Evolutionary conservation across 1,140 invertebrate species (phyloP).

Genomic region (Asobara japonica): DNA sequence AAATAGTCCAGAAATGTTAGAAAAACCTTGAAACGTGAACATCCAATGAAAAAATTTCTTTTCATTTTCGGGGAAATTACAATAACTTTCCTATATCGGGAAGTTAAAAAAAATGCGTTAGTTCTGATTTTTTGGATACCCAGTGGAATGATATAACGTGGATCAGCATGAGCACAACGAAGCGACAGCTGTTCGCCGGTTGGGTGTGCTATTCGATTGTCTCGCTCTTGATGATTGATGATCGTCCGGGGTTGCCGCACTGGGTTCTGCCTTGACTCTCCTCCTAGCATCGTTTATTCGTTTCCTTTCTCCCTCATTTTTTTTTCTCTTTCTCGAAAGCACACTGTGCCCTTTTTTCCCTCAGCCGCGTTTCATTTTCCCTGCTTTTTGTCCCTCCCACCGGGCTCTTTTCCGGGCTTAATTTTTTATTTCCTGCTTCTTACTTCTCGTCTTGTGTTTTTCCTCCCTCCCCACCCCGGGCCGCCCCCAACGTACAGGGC

Average conservation of each 20-base stretch:
- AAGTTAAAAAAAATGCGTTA: constrained; percentile 33
- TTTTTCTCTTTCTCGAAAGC: constrained; percentile 36
- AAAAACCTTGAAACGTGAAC: no score
- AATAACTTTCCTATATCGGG: no score
- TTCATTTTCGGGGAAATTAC: no score
- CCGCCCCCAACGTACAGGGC: no score
- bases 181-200: constrained; percentile 66
- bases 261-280: constrained; percentile 45
- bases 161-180: constrained; percentile 56
- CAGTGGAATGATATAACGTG: constrained; percentile 51
- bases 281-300: constrained; percentile 46
- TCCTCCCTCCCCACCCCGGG: no score
- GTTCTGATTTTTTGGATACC: constrained; percentile 34
- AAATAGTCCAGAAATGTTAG: no score
- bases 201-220: constrained; percentile 64
- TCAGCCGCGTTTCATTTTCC: background rate
- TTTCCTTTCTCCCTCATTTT: constrained; percentile 45
- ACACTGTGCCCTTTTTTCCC: background rate
- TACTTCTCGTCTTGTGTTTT: background rate
- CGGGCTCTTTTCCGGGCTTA: background rate
- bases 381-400: constrained; percentile 8
- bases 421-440: background rate
- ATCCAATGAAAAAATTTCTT: no score
- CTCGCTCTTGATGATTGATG: constrained; percentile 68
- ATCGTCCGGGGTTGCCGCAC: constrained; percentile 61